Base-by-base conservation (phyloP, 1,140 invertebrate genomes). In the Cyclargus thomasi region DNA sequence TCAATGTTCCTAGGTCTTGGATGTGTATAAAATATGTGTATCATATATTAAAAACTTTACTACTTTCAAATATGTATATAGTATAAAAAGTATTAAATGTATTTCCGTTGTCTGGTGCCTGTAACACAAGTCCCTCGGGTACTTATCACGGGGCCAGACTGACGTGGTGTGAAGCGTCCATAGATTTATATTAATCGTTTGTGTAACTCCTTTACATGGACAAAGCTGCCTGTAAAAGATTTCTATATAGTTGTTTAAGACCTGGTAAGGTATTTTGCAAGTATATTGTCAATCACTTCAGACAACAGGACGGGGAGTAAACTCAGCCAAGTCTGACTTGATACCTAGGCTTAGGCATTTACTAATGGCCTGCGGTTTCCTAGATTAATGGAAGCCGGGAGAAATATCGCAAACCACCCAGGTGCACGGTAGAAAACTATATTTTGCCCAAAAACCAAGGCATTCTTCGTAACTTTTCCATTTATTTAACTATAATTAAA, bases 331-430 rank as follows among this genome's bases (percentile, higher is more conserved):
- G 39, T 47, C 39, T 47, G 39, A 47, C 39, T 47, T 47, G 39
- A 47, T 47, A 47, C 39, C 39, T 47, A 47, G 39, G 39, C 39
- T 47, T 47, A 47, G 39, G 39, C 39, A 47, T 47, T 47, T 47
- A 47, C 39, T 47, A 47, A 47, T 47, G 39, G 39, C 10, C 39
- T 47, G 39, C 39, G 39, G 39, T 47, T 47, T 47, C 39, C 39
- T 47, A 47, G 39, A 47, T 47, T 47, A 47, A 47, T 47, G 39
- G 39, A 47, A 47, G 39, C 39, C 8, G 10, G 10, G 39, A 47
- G 39, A 47, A 47, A 47, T 47, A 47, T 47, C 39, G 14, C 10
- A 47, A 11, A 11, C 10, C 39, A 1, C 39, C 39, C 14, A 47
- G 39, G 14, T 47, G 14, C 1, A 47, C 6, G 8, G 14, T 11